A percentile compares a stretch with the other conserved stretches of the same genome.
Evolutionary conservation across 1,140 invertebrate genomes (phyloP).

Genomic region (Mercenaria mercenaria): DNA sequence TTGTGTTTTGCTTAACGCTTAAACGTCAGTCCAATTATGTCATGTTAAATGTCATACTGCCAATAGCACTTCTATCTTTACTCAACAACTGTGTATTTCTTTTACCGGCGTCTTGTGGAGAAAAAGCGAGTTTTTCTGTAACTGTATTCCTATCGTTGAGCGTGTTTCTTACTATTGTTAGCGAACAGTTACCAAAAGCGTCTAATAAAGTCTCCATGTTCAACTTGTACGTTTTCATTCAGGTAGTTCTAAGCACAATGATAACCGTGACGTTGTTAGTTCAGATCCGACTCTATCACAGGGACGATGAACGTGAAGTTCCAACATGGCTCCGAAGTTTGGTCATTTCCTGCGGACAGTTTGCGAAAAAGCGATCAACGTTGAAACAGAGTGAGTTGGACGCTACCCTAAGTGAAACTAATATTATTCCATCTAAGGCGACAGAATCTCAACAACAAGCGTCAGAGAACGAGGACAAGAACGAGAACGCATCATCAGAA

Average conservation of each 20-base stretch:
- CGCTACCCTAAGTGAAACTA: too few species aligned
- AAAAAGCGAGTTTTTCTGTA: conserved; percentile 65
- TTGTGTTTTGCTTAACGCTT: conserved; percentile 51
- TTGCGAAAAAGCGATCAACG: background rate
- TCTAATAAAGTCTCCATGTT: conserved; percentile 60
- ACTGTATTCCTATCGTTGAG: conserved; percentile 67
- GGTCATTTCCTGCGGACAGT: background rate
- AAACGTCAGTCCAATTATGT: conserved; percentile 45
- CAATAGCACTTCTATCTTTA: conserved; percentile 58
- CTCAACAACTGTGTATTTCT: conserved; percentile 66
- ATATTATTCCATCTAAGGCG: too few species aligned
- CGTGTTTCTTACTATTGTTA: conserved; percentile 69
- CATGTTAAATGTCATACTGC: conserved; percentile 67
- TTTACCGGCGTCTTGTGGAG: conserved; percentile 65
- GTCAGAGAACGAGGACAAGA: too few species aligned
- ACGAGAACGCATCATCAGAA: too few species aligned
- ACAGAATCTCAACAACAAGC: too few species aligned
- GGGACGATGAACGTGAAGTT: background rate
- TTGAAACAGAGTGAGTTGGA: too few species aligned
- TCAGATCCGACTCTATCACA: conserved; percentile 56
- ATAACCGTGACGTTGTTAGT: conserved; percentile 29
- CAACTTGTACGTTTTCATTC: conserved; percentile 49
- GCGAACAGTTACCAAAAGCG: conserved; percentile 53
- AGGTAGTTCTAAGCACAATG: conserved; percentile 52
- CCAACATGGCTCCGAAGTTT: conserved; percentile 16